A percentile compares a stretch with the other conserved stretches of the same genome.
Conservation (phyloP, 2,797 vertebrate species). For the Toxotes lorentzi region DNA sequence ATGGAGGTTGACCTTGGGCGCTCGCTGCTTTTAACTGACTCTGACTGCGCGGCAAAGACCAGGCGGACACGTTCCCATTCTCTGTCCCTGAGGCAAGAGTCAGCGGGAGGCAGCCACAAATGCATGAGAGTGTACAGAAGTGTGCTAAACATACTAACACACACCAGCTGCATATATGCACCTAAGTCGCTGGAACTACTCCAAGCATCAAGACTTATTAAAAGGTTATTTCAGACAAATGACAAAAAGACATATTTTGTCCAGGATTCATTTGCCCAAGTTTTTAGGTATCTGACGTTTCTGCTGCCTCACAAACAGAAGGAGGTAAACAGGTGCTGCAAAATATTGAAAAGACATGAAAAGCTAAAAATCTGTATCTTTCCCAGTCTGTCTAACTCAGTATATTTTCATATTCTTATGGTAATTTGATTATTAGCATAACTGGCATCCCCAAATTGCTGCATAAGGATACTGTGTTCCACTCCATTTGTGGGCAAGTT, state of each 20-base stretch:
- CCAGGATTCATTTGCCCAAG: background rate
- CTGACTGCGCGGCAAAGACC: constrained; percentile 35
- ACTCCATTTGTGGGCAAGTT: background rate
- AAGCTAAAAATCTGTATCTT: background rate
- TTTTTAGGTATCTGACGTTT: background rate
- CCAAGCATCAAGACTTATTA: background rate
- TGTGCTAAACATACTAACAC: constrained; percentile 8
- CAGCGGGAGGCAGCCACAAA: constrained; percentile 24
- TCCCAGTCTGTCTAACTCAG: background rate
- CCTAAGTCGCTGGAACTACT: background rate
- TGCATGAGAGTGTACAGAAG: constrained; percentile 21
- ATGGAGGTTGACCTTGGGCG: constrained; percentile 70
- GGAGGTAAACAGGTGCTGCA: background rate
- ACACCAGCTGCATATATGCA: background rate
- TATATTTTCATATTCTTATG: background rate
- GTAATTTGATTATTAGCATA: background rate
- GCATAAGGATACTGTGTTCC: background rate
- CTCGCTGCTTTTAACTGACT: constrained; percentile 53
- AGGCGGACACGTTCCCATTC: constrained; percentile 22
- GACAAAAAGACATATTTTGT: background rate
- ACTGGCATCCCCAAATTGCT: background rate
- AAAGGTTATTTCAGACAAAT: background rate
- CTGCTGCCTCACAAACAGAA: background rate
- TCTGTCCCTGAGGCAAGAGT: constrained; percentile 35
- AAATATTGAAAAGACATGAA: background rate